Evolutionary conservation across 2,113 vertebrate genomes (phyloP), one percentile per base, ranked within the genome.

Genomic region (Onychostruthus taczanowskii): DNA sequence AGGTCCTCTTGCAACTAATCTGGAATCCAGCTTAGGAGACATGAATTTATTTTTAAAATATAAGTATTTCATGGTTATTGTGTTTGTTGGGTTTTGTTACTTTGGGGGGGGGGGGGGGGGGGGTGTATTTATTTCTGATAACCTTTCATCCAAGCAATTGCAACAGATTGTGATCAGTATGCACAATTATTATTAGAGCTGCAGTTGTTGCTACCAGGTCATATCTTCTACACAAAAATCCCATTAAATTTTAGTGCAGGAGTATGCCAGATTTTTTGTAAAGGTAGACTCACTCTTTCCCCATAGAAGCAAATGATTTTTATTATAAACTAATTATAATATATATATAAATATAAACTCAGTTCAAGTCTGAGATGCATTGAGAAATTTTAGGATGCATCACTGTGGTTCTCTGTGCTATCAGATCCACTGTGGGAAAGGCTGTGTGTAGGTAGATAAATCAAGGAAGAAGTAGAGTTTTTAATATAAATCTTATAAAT

Each of bases 401-500:
- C 19, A 20, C 13, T 46, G 15, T 53, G 24, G 13, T 16, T 87
- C n/a, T 68, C 74, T 20, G 8, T 66, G 18, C 35, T 35, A 33
- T 22, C 24, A 81, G 56, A 63, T 46, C 19, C 52, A 39, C 21
- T 33, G 52, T 55, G 21, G 43, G 52, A 44, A 83, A 84, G 21
- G 6, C 27, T 52, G 3, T 22, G 37, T 21, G 35, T 67, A 77
- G 80, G 80, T 22, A 88, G 58, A 63, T 66, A 90, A 87, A 77
- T 96, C 84, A 92, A 63, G 59, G 35, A 96, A 58, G 55, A 87
- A 27, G 24, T 16, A 68, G 46, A 3, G 37, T 68, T 94, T 94
- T 93, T 92, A 47, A 81, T 67, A 69, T 49, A 87, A 89, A 58
- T 63, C 67, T 93, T 50, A 20, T 72, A 67, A 93, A 84, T 79